These are phyloP conservation scores for Urocynchramus pylzowi DNA, from an alignment of 2,113 vertebrate genomes.

Conservation along the genomic window DNA sequence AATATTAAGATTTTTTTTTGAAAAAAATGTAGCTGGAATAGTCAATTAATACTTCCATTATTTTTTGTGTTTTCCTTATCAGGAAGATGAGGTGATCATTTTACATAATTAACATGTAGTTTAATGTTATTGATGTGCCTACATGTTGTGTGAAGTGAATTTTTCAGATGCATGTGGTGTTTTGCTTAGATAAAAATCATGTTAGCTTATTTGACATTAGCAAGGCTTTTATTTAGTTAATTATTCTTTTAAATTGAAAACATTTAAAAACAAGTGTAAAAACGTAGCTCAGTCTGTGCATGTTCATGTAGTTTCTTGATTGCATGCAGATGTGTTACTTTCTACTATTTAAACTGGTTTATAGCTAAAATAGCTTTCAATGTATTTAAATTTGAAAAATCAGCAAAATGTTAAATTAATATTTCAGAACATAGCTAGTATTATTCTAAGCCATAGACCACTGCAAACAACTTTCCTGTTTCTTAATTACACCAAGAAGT, in stretches of 20 bases:
- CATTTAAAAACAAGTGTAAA: neutral
- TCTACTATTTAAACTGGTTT: neutral
- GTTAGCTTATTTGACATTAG: constrained; percentile 20
- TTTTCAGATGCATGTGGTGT: constrained; percentile 72
- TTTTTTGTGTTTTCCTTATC: constrained; percentile 79
- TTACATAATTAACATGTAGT: constrained; percentile 65
- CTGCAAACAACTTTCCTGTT: neutral
- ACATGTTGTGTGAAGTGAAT: constrained; percentile 70
- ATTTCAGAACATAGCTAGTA: neutral
- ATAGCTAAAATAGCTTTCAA: neutral
- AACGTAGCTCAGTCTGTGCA: neutral
- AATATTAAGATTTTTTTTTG: neutral
- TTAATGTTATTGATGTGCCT: constrained; percentile 66
- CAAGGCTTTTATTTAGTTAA: neutral
- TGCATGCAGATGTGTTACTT: constrained; percentile 59
- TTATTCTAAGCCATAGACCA: neutral
- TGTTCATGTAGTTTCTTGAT: constrained; percentile 17
- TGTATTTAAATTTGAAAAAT: neutral
- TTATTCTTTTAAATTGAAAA: neutral
- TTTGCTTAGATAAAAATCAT: constrained; percentile 36
- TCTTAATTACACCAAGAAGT: neutral
- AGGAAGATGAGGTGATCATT: constrained; percentile 96
- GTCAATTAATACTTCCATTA: constrained; percentile 73
- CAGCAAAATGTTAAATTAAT: neutral
- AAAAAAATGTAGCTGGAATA: neutral